Percentiles rank a stretch among this genome's conserved stretches.
These are phyloP conservation scores for Meta bourneti DNA, from an alignment of 2,888 invertebrate species.

Conservation along the genomic window DNA sequence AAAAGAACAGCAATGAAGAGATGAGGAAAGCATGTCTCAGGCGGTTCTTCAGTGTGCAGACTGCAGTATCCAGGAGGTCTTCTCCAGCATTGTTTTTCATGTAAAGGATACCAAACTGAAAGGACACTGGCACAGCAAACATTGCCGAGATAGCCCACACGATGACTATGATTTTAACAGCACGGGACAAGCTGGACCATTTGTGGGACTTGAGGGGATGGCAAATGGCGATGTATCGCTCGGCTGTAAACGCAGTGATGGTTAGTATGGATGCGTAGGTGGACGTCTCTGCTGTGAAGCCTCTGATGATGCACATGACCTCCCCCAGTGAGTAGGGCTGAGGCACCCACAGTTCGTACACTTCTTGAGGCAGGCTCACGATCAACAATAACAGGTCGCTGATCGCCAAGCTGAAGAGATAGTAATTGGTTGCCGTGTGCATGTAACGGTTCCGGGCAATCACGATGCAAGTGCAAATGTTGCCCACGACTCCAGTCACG, in stretches of 20 bases:
- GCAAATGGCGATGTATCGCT: conserved; percentile 92
- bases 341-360: conserved; percentile 82
- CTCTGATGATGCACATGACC: conserved; percentile 88
- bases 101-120: conserved; percentile 88
- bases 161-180: conserved; percentile 88
- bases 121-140: conserved; percentile 82
- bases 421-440: conserved; percentile 92
- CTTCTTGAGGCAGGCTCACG: conserved; percentile 90
- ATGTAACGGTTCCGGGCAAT: conserved; percentile 88
- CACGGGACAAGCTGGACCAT: conserved; percentile 84
- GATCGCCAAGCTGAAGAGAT: conserved; percentile 89
- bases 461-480: conserved; percentile 89
- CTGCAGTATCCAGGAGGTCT: conserved; percentile 82
- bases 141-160: conserved; percentile 88
- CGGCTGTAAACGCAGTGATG: conserved; percentile 93
- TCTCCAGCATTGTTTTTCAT: conserved; percentile 72
- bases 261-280: conserved; percentile 87
- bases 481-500: conserved; percentile 88
- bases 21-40: conserved; percentile 88
- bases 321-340: conserved; percentile 85
- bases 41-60: conserved; percentile 82
- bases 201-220: conserved; percentile 86
- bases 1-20: conserved; percentile 90
- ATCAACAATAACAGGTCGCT: conserved; percentile 90
- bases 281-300: conserved; percentile 90